These are phyloP conservation scores for Cebus imitator DNA, from an alignment of 2,113 vertebrate species.

Conservation along the genomic window DNA sequence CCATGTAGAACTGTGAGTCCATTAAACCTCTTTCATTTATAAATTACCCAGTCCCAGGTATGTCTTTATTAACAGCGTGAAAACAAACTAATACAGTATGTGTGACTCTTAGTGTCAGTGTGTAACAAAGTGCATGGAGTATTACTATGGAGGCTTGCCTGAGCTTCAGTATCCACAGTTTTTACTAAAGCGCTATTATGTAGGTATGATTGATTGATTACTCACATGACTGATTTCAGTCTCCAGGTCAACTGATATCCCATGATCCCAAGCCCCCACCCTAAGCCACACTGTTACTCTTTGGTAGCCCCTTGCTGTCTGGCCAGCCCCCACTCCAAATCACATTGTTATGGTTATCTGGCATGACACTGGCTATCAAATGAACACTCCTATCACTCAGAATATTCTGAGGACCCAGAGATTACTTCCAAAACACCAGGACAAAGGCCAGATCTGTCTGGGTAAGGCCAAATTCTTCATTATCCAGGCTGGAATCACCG, in stretches of 20 bases:
- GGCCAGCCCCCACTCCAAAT: background rate
- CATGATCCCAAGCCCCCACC: background rate
- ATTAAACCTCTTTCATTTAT: too few species aligned
- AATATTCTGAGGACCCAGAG: background rate
- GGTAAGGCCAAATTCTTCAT: background rate
- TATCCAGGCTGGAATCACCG: too few species aligned
- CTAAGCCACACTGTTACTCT: background rate
- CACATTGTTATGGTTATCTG: background rate
- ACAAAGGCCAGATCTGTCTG: background rate
- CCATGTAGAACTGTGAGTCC: too few species aligned
- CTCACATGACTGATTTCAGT: background rate
- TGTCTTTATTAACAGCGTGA: too few species aligned
- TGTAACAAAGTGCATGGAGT: accelerated
- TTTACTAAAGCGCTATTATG: too few species aligned
- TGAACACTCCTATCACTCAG: background rate
- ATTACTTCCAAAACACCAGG: background rate
- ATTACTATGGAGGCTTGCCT: background rate
- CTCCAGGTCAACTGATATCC: background rate
- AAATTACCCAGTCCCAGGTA: too few species aligned
- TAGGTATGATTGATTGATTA: background rate
- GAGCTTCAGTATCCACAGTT: too few species aligned
- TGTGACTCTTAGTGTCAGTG: background rate
- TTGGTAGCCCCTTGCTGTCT: background rate
- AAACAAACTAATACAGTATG: too few species aligned
- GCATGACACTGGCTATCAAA: background rate